These are phyloP conservation scores for Notothenia coriiceps DNA, from an alignment of 2,113 vertebrate species.

Conservation along the genomic window DNA sequence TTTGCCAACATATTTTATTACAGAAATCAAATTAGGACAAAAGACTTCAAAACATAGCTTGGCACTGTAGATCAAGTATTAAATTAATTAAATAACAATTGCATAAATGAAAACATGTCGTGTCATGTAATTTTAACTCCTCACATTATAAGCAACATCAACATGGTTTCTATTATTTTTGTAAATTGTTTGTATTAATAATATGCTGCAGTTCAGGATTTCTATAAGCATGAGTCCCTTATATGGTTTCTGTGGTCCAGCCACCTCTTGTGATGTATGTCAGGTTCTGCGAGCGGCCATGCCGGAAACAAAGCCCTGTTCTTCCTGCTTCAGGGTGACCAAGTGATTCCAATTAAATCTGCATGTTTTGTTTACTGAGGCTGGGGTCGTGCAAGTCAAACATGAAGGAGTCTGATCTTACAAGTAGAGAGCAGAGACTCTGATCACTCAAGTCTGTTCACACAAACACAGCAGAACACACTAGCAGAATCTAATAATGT, in stretches of 20 bases:
- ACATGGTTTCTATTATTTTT: background rate
- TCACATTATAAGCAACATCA: too few relatives aligned
- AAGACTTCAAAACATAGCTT: background rate
- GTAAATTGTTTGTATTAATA: background rate
- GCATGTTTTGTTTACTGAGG: constrained; percentile 78
- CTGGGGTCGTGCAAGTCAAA: constrained; percentile 78
- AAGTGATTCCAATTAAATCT: constrained; percentile 85
- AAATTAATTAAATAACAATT: background rate
- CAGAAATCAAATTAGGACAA: background rate
- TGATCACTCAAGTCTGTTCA: constrained; percentile 41
- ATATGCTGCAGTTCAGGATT: background rate
- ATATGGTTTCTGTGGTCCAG: constrained; percentile 19
- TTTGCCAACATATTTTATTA: background rate
- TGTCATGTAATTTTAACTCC: background rate
- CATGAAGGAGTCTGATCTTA: constrained; percentile 71
- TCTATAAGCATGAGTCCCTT: constrained; percentile 1
- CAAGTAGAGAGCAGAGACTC: constrained; percentile 53
- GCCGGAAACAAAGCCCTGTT: constrained; percentile 78
- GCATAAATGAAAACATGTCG: background rate
- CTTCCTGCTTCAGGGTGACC: constrained; percentile 74
- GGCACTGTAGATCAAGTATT: background rate
- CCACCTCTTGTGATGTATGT: constrained; percentile 26
- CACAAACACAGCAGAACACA: constrained; percentile 44
- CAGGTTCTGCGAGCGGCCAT: constrained; percentile 52
- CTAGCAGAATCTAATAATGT: constrained; percentile 13